These are phyloP conservation scores for Leucoraja ocellata DNA, from an alignment of 2,797 vertebrate genomes.

Conservation along the genomic window DNA sequence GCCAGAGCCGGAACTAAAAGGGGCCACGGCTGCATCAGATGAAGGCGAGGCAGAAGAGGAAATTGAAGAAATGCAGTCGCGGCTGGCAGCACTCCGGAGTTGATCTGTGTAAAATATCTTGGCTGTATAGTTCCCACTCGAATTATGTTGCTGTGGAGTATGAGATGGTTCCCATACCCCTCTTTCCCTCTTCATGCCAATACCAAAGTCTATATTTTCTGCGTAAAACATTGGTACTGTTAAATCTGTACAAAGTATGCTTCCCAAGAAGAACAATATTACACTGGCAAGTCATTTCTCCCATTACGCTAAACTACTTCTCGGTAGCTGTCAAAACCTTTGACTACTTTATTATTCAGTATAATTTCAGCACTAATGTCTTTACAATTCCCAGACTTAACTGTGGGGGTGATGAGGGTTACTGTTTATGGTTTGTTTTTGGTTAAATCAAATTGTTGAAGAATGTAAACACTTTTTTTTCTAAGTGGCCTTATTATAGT, in stretches of 20 bases:
- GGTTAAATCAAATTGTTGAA: too few species aligned
- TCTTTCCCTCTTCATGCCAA: not conserved
- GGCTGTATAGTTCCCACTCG: not conserved
- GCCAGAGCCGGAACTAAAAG: slow-evolving; percentile 63
- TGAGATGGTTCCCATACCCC: not conserved
- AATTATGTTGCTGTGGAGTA: not conserved
- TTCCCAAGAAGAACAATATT: not conserved
- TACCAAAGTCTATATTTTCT: slow-evolving; percentile 13
- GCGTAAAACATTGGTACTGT: not conserved
- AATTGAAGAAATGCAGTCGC: slow-evolving; percentile 91
- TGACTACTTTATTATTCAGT: not conserved
- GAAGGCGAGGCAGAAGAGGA: slow-evolving; percentile 77
- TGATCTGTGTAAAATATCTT: slow-evolving; percentile 50
- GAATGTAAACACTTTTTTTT: not conserved
- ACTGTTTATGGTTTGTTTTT: not conserved
- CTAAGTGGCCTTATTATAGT: not conserved
- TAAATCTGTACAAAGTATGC: slow-evolving; percentile 4
- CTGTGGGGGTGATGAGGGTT: too few species aligned
- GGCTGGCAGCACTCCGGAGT: slow-evolving; percentile 84
- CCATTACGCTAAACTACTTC: too few species aligned
- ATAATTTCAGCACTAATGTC: not conserved
- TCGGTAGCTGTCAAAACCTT: not conserved
- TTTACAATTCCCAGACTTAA: not conserved
- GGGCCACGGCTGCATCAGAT: slow-evolving; percentile 71
- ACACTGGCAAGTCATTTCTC: not conserved